Percentiles rank a stretch among this genome's conserved stretches.
These are phyloP conservation scores for Alethe castanea DNA, from an alignment of 2,113 vertebrate species.

Conservation along the genomic window DNA sequence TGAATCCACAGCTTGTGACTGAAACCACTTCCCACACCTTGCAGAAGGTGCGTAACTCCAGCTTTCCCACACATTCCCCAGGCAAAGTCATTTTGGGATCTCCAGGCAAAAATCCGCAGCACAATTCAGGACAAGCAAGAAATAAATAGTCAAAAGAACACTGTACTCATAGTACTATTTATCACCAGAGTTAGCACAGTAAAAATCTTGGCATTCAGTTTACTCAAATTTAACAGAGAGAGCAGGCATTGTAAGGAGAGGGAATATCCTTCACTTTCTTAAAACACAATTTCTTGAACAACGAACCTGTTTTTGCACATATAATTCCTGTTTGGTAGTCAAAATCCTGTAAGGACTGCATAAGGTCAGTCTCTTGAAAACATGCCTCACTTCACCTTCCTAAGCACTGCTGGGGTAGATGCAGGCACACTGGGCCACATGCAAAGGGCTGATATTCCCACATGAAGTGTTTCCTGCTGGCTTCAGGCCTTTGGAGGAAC, in stretches of 20 bases:
- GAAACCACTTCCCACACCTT: constrained; percentile 48
- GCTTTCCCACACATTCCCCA: background rate
- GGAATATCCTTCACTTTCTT: background rate
- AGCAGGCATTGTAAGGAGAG: background rate
- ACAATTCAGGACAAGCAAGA: background rate
- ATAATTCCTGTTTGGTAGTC: background rate
- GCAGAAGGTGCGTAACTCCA: constrained; percentile 39
- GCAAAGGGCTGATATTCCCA: rapidly evolving
- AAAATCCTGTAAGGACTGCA: background rate
- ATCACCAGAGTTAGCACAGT: background rate
- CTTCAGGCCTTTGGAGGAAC: background rate
- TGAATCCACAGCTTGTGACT: constrained; percentile 4
- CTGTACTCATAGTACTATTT: background rate
- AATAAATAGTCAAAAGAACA: background rate
- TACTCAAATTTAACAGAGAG: background rate
- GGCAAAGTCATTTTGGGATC: constrained; percentile 11
- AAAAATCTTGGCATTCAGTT: background rate
- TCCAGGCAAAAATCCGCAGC: constrained; percentile 10
- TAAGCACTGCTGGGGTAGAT: background rate
- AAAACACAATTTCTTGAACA: background rate
- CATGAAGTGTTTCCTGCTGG: rapidly evolving
- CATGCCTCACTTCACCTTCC: background rate
- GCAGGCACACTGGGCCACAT: background rate
- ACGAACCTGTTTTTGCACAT: background rate
- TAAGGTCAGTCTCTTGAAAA: background rate